phyloP scores from a whole-genome alignment of 2,797 vertebrate genomes.

The Etheostoma nigrum region DNA sequence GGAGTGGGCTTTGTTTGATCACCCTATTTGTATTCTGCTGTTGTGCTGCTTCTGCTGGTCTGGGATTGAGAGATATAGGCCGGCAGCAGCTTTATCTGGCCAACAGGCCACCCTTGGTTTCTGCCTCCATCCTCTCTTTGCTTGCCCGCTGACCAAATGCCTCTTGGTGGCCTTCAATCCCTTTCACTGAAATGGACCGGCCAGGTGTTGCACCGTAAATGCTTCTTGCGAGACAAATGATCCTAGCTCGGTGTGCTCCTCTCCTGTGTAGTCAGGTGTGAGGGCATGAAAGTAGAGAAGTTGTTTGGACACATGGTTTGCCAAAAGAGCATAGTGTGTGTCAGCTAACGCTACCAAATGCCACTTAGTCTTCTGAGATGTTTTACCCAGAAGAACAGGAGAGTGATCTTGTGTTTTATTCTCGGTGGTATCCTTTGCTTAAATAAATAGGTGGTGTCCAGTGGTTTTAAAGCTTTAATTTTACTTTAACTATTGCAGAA shows the following conservation, averaged over 20 bases:
- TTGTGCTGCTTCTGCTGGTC: conserved; percentile 71
- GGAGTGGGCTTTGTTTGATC: conserved; percentile 71
- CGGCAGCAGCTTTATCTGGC: conserved; percentile 76
- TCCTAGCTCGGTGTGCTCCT: conserved; percentile 14
- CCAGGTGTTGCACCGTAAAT: conserved; percentile 70
- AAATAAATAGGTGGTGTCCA: conserved; percentile 75
- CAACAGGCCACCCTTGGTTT: conserved; percentile 69
- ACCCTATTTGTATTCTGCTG: conserved; percentile 79
- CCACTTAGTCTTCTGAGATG: conserved; percentile 15
- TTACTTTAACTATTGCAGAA: background rate
- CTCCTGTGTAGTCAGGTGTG: conserved; percentile 51
- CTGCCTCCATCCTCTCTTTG: conserved; percentile 46
- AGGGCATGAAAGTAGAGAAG: conserved; percentile 26
- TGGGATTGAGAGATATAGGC: conserved; percentile 75
- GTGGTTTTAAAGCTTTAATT: conserved; percentile 42
- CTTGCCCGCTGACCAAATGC: conserved; percentile 42
- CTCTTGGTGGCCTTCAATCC: conserved; percentile 62
- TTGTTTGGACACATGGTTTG: conserved; percentile 26
- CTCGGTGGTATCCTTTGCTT: conserved; percentile 16
- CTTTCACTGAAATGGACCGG: conserved; percentile 46
- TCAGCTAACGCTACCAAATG: conserved; percentile 19
- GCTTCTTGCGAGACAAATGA: conserved; percentile 64
- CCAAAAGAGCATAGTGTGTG: conserved; percentile 33
- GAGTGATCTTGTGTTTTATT: background rate
- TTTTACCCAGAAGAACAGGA: conserved; percentile 2